phyloP scores from a whole-genome alignment of 2,113 vertebrate genomes.

The Uria aalge region DNA sequence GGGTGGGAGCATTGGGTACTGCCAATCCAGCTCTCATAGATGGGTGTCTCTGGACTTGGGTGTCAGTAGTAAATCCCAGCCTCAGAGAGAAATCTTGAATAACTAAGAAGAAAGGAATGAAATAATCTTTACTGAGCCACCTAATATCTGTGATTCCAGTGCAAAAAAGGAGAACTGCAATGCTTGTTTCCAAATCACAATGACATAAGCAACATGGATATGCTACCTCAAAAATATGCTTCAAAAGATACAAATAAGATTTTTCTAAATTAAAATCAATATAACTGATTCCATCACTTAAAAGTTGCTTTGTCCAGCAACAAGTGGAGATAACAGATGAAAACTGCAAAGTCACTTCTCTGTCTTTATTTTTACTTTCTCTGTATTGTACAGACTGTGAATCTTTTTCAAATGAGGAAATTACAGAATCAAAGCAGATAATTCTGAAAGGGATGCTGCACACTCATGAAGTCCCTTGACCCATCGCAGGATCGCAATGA shows the following conservation, averaged over 20 bases:
- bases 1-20: background rate
- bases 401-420: background rate
- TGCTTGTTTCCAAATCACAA: background rate
- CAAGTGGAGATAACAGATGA: background rate
- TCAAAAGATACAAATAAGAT: background rate
- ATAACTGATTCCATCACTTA: background rate
- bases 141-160: background rate
- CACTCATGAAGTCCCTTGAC: background rate
- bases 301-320: background rate
- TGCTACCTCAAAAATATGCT: background rate
- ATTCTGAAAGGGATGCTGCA: background rate
- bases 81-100: background rate
- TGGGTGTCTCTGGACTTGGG: background rate
- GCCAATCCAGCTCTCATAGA: background rate
- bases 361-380: background rate
- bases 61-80: background rate
- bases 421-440: background rate
- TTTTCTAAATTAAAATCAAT: background rate
- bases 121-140: background rate
- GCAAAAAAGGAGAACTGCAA: background rate
- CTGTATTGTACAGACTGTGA: background rate
- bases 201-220: background rate
- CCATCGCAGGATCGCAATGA: fast-evolving
- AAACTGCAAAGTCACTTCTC: background rate
- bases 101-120: background rate